Evolutionary conservation across 2,797 vertebrate species (phyloP).

Genomic region (Astyanax mexicanus): DNA sequence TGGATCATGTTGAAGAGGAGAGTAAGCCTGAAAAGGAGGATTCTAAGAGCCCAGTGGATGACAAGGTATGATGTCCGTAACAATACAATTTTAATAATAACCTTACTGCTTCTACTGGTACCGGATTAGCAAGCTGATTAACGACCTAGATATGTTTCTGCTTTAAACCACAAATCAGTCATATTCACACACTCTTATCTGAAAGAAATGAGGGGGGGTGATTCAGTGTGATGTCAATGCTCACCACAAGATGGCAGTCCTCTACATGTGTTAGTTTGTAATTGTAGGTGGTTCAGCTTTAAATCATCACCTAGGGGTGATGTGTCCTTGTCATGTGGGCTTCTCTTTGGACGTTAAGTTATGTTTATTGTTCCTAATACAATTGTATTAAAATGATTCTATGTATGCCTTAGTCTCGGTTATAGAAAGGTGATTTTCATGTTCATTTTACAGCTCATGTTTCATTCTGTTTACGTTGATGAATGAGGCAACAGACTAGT

Average conservation of each 20-base stretch:
- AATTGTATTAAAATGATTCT: too few relatives aligned
- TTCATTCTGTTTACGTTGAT: not conserved
- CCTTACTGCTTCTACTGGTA: not conserved
- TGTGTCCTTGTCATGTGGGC: not conserved
- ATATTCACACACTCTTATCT: too few relatives aligned
- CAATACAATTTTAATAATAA: not conserved
- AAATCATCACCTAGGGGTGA: too few relatives aligned
- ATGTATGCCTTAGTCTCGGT: too few relatives aligned
- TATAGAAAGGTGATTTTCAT: too few relatives aligned
- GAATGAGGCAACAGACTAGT: not conserved
- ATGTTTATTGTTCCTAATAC: not conserved
- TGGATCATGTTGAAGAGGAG: conserved; percentile 57
- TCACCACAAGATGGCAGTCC: conserved; percentile 31
- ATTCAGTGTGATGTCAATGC: not conserved
- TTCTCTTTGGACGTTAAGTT: not conserved
- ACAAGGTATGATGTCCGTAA: conserved; percentile 47
- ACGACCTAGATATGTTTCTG: too few relatives aligned
- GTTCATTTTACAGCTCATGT: too few relatives aligned
- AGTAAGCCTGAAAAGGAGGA: conserved; percentile 38
- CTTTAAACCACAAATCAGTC: too few relatives aligned
- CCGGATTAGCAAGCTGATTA: not conserved
- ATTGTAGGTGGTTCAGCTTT: not conserved
- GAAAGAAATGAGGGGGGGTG: not conserved
- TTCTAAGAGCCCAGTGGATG: conserved; percentile 48
- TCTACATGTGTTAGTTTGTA: not conserved